Evolutionary conservation across 2,113 vertebrate species (phyloP).

Genomic region (Archocentrus centrarchus): DNA sequence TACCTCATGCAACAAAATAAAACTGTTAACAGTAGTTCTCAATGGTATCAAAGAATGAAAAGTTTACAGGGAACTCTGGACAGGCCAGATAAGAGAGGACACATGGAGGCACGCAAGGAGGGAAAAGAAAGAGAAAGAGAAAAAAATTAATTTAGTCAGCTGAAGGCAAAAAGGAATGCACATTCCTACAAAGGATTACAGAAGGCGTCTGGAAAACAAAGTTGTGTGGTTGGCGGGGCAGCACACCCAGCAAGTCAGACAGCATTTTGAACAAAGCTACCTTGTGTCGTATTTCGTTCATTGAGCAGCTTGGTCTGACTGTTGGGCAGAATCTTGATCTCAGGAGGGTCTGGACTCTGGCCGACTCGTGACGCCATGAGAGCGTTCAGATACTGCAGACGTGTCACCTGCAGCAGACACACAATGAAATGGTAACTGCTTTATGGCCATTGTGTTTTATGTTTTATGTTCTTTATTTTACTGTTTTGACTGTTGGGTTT

Average conservation of each 20-base stretch:
- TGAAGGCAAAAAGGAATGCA: constrained; percentile 49
- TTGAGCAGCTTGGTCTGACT: constrained; percentile 90
- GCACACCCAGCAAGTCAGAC: constrained; percentile 15
- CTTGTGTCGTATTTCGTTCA: constrained; percentile 77
- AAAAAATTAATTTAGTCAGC: constrained; percentile 67
- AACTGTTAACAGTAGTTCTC: constrained; percentile 89
- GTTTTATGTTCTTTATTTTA: background rate
- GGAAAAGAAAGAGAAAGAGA: constrained; percentile 65
- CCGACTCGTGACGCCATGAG: constrained; percentile 86
- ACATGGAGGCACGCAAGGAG: constrained; percentile 55
- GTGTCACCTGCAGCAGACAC: constrained; percentile 82
- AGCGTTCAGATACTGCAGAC: constrained; percentile 90
- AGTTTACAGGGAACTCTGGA: constrained; percentile 86
- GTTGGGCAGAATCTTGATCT: constrained; percentile 86
- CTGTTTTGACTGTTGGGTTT: too few species aligned
- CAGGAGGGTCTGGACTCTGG: constrained; percentile 82
- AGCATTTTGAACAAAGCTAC: constrained; percentile 52
- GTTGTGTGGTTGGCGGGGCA: background rate
- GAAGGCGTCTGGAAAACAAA: background rate
- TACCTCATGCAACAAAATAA: constrained; percentile 77
- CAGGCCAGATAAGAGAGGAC: constrained; percentile 60
- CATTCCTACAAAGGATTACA: constrained; percentile 20
- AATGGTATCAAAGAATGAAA: constrained; percentile 91
- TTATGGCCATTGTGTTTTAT: too few species aligned
- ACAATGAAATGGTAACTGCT: background rate